Conservation (phyloP, 2,888 invertebrate genomes). For the Notodonta dromedarius region DNA sequence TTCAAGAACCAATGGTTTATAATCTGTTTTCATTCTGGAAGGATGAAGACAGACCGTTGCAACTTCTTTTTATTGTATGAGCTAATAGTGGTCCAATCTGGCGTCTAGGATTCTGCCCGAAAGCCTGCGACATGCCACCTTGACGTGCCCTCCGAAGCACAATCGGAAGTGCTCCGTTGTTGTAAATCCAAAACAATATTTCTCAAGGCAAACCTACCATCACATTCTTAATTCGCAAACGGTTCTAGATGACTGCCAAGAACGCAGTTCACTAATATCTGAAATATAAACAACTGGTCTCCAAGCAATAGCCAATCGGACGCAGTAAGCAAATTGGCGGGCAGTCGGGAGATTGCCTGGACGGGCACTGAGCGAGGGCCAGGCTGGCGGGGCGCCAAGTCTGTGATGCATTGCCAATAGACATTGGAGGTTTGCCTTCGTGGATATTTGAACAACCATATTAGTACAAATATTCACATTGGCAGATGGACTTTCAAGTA, state of each 20-base stretch:
- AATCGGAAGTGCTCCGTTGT: too few species aligned
- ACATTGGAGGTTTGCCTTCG: not conserved
- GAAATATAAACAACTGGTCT: not conserved
- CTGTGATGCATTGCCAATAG: not conserved
- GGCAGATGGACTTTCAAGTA: too few species aligned
- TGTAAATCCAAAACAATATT: too few species aligned
- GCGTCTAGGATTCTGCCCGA: too few species aligned
- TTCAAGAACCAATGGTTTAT: too few species aligned
- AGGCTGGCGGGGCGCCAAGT: not conserved
- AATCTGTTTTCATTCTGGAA: too few species aligned
- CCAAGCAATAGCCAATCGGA: not conserved
- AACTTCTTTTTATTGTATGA: too few species aligned
- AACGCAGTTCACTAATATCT: not conserved
- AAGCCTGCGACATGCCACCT: too few species aligned
- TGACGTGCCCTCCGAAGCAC: too few species aligned
- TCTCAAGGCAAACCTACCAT: not conserved
- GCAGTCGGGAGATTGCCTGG: not conserved
- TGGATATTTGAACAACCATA: not conserved
- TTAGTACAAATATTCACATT: too few species aligned
- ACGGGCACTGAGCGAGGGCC: not conserved
- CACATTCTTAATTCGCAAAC: not conserved
- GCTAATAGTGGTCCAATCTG: too few species aligned
- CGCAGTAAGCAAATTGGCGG: constrained; percentile 1
- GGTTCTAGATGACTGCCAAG: not conserved
- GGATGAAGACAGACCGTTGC: too few species aligned